Percentiles rank a stretch among this genome's conserved stretches.
Evolutionary conservation across 2,888 invertebrate species (phyloP).

Genomic region (Luperina testacea): DNA sequence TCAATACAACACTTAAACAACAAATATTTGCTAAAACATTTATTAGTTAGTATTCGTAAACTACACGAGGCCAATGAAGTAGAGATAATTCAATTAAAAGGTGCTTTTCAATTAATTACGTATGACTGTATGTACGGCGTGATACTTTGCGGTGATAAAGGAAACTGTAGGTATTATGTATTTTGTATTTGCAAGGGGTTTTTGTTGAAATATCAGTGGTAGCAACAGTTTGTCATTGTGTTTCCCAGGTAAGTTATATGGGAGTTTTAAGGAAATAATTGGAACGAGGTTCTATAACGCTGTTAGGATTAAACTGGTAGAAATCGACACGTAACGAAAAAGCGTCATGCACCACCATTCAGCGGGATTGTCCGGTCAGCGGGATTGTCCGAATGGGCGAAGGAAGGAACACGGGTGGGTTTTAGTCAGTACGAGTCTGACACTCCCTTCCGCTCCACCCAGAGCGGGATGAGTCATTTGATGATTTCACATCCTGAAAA

Average conservation of each 20-base stretch:
- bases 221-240: neutral
- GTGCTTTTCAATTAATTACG: conserved; percentile 20
- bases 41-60: conserved; percentile 28
- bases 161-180: neutral
- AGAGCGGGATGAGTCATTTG: too few relatives aligned
- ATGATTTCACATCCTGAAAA: too few relatives aligned
- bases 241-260: neutral
- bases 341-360: too few relatives aligned
- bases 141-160: neutral
- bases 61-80: conserved; percentile 37
- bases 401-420: too few relatives aligned
- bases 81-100: conserved; percentile 38
- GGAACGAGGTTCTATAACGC: too few relatives aligned
- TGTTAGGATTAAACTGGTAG: too few relatives aligned
- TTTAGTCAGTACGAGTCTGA: too few relatives aligned
- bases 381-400: too few relatives aligned
- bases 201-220: neutral
- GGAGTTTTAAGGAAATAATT: neutral
- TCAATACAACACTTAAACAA: conserved; percentile 6
- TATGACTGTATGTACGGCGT: neutral
- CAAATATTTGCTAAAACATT: conserved; percentile 30
- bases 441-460: too few relatives aligned
- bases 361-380: too few relatives aligned
- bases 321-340: too few relatives aligned
- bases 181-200: neutral